Percentiles rank a stretch among this genome's conserved stretches.
Conservation (phyloP, 2,888 invertebrate species). For the Heliconius sara region DNA sequence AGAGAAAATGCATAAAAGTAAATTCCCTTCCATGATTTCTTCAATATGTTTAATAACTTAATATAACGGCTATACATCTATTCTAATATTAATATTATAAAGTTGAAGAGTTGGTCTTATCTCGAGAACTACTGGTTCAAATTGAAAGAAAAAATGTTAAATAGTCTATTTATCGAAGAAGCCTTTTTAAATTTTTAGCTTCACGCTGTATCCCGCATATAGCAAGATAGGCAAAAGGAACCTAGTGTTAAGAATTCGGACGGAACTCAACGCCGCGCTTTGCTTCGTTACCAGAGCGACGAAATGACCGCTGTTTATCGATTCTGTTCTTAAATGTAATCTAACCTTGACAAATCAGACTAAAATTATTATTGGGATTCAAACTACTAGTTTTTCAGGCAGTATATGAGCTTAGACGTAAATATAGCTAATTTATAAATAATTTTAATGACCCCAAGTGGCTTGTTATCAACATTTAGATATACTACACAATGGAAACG, state of each 20-base stretch:
- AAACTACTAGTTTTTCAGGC: not conserved
- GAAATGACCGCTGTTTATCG: no score
- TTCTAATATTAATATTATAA: not conserved
- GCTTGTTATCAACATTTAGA: conserved; percentile 34
- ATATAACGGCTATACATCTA: not conserved
- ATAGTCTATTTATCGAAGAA: no score
- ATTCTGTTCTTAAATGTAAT: no score
- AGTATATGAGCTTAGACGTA: not conserved
- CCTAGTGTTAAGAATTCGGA: not conserved
- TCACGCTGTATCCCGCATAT: not conserved
- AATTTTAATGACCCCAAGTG: conserved; percentile 29
- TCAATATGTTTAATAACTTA: not conserved
- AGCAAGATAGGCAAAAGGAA: not conserved
- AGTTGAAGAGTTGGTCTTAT: not conserved
- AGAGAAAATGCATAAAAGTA: conserved; percentile 16
- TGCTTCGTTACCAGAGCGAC: no score
- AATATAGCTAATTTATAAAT: conserved; percentile 12
- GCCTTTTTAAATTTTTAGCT: not conserved
- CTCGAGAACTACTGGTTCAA: no score
- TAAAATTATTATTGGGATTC: not conserved
- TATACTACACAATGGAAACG: conserved; percentile 42
- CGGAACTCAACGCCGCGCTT: no score
- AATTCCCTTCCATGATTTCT: not conserved
- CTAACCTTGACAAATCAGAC: no score
- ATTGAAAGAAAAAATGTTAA: no score